phyloP scores from a whole-genome alignment of 2,113 vertebrate genomes.

The Chamaetylas fuelleborni region DNA sequence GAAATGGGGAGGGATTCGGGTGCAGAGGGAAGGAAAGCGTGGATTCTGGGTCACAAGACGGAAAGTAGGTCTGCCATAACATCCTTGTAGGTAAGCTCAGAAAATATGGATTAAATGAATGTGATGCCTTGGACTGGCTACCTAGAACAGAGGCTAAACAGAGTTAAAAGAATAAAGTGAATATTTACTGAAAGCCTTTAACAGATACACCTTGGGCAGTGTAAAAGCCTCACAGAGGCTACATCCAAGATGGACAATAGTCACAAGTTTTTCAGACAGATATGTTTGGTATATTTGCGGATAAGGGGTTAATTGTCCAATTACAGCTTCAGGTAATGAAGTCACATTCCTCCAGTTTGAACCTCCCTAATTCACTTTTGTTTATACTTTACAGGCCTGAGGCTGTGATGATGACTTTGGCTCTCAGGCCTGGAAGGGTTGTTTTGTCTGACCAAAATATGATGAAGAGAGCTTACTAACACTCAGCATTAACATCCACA shows the following conservation, averaged over 20 bases:
- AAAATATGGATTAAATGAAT: not conserved
- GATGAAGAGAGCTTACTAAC: not conserved
- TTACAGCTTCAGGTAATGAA: not conserved
- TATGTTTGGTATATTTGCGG: not conserved
- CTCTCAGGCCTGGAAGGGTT: not conserved
- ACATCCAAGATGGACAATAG: rapidly evolving
- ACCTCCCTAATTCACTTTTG: not conserved
- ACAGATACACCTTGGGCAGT: too few relatives aligned
- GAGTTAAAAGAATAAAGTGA: not conserved
- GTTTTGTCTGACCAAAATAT: not conserved
- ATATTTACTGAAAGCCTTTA: not conserved
- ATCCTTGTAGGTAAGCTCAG: not conserved
- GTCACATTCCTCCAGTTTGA: not conserved
- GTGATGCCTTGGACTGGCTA: not conserved
- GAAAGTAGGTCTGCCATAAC: not conserved
- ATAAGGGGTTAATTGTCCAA: not conserved
- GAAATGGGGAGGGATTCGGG: not conserved
- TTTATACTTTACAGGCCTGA: not conserved
- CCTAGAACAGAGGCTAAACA: not conserved
- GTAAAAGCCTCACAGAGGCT: rapidly evolving
- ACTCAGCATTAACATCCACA: too few relatives aligned
- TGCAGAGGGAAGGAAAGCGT: not conserved
- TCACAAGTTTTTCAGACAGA: not conserved
- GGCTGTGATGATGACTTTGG: not conserved
- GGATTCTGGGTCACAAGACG: not conserved